phyloP scores from a whole-genome alignment of 2,888 invertebrate genomes.

The Drosophila eohydei region DNA sequence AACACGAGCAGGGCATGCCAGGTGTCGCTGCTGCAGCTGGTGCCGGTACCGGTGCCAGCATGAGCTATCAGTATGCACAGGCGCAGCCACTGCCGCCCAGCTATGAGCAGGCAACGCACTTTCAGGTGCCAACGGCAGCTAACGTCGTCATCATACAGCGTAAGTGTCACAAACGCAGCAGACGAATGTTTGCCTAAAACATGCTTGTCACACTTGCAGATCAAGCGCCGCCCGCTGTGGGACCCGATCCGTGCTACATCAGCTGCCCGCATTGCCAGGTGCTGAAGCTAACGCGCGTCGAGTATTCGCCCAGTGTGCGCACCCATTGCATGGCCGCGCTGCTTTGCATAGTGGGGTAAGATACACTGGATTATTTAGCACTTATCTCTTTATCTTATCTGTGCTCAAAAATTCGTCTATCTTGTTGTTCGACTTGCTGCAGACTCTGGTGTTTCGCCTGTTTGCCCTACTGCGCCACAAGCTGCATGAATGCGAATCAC shows the following conservation, averaged over 20 bases:
- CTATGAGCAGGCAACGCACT: conserved; percentile 79
- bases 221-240: conserved; percentile 68
- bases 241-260: conserved; percentile 77
- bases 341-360: conserved; percentile 83
- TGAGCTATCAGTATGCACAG: conserved; percentile 18
- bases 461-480: conserved; percentile 87
- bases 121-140: conserved; percentile 20
- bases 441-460: conserved; percentile 86
- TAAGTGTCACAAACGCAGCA: conserved; percentile 48
- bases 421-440: conserved; percentile 39
- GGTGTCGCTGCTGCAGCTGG: not conserved
- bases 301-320: conserved; percentile 79
- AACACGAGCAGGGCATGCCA: conserved; percentile 1
- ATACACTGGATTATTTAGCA: not conserved
- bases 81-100: conserved; percentile 66
- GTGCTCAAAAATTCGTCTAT: conserved; percentile 12
- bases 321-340: conserved; percentile 83
- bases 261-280: conserved; percentile 82
- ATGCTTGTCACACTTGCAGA: conserved; percentile 50
- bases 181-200: not conserved
- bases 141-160: conserved; percentile 82
- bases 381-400: not conserved
- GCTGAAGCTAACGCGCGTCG: conserved; percentile 80
- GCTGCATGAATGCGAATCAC: conserved; percentile 86
- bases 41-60: not conserved